Evolutionary conservation across 2,797 vertebrate species (phyloP).

Genomic region (Micropoecilia bifurca): DNA sequence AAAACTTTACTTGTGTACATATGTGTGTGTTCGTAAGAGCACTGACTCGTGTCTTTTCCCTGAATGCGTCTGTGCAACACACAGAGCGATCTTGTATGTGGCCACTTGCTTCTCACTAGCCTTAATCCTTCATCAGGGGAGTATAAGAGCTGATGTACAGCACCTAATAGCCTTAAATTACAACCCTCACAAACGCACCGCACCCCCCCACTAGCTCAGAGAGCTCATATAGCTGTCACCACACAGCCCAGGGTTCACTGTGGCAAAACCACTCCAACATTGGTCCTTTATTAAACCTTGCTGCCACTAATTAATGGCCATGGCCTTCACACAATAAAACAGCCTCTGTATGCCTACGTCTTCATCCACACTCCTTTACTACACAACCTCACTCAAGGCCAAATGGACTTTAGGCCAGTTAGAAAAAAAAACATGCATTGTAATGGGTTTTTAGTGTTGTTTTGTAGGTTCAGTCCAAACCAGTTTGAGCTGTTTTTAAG

Average conservation of each 20-base stretch:
- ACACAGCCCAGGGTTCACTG: conserved; percentile 41
- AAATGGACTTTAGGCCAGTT: conserved; percentile 4
- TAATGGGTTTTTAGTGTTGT: conserved; percentile 26
- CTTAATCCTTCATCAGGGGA: conserved; percentile 75
- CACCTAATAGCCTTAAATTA: conserved; percentile 75
- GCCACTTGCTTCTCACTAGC: conserved; percentile 43
- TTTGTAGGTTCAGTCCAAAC: conserved; percentile 27
- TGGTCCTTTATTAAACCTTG: conserved; percentile 63
- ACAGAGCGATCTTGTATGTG: conserved; percentile 69
- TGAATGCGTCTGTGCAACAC: conserved; percentile 43
- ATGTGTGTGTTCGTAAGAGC: conserved; percentile 38
- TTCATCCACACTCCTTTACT: conserved; percentile 44
- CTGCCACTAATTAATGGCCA: conserved; percentile 55
- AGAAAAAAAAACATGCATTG: background rate
- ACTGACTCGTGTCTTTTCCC: conserved; percentile 35
- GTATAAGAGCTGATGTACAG: conserved; percentile 63
- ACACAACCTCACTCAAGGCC: conserved; percentile 36
- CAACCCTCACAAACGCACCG: conserved; percentile 21
- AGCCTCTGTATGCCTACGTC: conserved; percentile 36
- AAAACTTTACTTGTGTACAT: conserved; percentile 55
- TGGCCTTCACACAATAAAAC: conserved; percentile 58
- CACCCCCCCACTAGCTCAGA: conserved; percentile 29
- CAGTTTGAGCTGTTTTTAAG: conserved; percentile 39
- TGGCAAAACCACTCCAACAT: conserved; percentile 59
- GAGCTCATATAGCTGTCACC: conserved; percentile 70